Conservation (phyloP, 2,113 vertebrate species). For the Elephas maximus region DNA sequence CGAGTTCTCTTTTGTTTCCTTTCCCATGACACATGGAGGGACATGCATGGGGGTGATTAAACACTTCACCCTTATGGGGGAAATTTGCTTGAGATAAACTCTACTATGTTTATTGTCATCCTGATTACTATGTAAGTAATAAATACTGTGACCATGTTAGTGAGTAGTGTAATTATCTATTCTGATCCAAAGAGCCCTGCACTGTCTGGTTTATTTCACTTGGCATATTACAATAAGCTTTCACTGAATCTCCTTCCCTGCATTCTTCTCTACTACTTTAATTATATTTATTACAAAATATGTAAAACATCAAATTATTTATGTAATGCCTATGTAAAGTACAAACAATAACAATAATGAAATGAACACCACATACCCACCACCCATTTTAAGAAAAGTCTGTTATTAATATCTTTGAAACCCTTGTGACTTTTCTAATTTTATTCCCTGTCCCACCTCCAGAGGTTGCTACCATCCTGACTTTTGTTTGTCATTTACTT, state of each 20-base stretch:
- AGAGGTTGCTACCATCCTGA: background rate
- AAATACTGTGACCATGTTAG: background rate
- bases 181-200: background rate
- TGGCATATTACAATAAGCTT: background rate
- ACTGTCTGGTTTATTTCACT: background rate
- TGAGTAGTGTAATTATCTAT: background rate
- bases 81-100: background rate
- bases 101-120: background rate
- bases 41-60: background rate
- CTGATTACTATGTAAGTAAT: background rate
- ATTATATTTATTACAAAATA: background rate
- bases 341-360: background rate
- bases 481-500: background rate
- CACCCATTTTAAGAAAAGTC: background rate
- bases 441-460: background rate
- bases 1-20: too few species aligned
- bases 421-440: background rate
- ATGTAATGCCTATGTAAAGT: background rate
- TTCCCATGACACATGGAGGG: background rate
- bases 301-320: background rate
- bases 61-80: background rate
- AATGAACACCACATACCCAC: background rate
- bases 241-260: background rate
- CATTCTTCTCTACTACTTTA: background rate
- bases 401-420: background rate